Evolutionary conservation across 1,140 invertebrate genomes (phyloP).

Genomic region (Drosophila orena): DNA sequence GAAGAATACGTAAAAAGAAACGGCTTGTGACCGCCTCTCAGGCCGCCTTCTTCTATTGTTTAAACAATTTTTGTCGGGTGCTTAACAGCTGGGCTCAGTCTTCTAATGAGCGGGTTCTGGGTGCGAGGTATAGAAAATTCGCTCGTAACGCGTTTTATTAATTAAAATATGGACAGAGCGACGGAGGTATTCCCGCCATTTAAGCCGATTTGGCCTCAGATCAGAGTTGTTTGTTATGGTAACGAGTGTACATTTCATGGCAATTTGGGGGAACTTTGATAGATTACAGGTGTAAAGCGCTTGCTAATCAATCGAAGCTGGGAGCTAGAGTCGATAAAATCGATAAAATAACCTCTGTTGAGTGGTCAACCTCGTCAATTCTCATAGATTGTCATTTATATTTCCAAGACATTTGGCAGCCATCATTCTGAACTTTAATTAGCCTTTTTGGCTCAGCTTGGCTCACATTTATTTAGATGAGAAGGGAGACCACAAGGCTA

Average conservation of each 20-base stretch:
- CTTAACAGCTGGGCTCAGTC: conserved; percentile 4
- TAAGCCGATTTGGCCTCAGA: conserved; percentile 43
- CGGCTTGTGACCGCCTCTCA: conserved; percentile 3
- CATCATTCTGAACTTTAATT: conserved; percentile 46
- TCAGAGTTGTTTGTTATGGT: conserved; percentile 24
- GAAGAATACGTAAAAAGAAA: conserved; percentile 35
- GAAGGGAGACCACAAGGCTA: conserved; percentile 23
- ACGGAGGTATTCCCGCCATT: conserved; percentile 29
- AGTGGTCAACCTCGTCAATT: conserved; percentile 4
- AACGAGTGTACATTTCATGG: conserved; percentile 46
- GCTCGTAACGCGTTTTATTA: conserved; percentile 70
- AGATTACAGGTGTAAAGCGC: conserved; percentile 42
- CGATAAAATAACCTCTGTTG: conserved; percentile 3
- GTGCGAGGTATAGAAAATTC: conserved; percentile 45
- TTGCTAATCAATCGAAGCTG: conserved; percentile 39
- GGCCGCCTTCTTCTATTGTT: conserved; percentile 10
- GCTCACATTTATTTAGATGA: not conserved
- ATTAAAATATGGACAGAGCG: conserved; percentile 51
- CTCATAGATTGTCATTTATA: conserved; percentile 26
- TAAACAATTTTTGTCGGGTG: conserved; percentile 10
- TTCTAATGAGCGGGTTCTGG: conserved; percentile 55
- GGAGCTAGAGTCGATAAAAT: conserved; percentile 13
- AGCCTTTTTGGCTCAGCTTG: conserved; percentile 6
- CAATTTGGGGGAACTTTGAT: conserved; percentile 26
- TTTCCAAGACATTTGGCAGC: conserved; percentile 50